phyloP scores from a whole-genome alignment of 2,888 invertebrate genomes.

The Netelia inedita region DNA sequence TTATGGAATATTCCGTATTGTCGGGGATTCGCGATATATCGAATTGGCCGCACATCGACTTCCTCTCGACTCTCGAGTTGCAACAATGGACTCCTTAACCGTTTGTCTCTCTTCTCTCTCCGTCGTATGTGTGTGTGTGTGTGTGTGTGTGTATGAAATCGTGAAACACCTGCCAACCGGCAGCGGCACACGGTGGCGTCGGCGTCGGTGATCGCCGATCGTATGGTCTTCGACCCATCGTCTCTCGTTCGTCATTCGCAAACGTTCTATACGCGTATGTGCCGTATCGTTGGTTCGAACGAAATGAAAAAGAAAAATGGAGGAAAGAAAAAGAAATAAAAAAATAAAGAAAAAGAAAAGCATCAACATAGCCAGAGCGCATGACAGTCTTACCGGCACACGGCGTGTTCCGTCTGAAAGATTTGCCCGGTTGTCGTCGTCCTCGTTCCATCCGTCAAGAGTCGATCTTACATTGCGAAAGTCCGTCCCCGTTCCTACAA shows the following conservation, averaged over 20 bases:
- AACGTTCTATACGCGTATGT: background rate
- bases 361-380: background rate
- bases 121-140: background rate
- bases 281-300: background rate
- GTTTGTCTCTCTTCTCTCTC: conserved; percentile 4
- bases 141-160: conserved; percentile 43
- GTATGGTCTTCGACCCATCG: conserved; percentile 32
- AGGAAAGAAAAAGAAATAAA: no score
- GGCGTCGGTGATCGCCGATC: conserved; percentile 47
- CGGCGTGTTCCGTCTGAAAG: conserved; percentile 24
- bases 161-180: conserved; percentile 57
- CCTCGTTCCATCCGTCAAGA: conserved; percentile 49
- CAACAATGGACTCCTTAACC: conserved; percentile 34
- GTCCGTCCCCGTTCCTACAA: conserved; percentile 56
- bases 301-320: no score
- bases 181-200: conserved; percentile 21
- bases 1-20: conserved; percentile 8
- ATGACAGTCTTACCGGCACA: background rate
- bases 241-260: conserved; percentile 20
- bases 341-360: background rate
- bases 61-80: background rate
- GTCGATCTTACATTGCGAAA: conserved; percentile 50
- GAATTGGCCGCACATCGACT: conserved; percentile 20
- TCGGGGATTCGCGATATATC: background rate
- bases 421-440: conserved; percentile 36